A percentile compares a stretch with the other conserved stretches of the same genome.
Evolutionary conservation across 2,113 vertebrate genomes (phyloP).

Genomic region (Strix uralensis): DNA sequence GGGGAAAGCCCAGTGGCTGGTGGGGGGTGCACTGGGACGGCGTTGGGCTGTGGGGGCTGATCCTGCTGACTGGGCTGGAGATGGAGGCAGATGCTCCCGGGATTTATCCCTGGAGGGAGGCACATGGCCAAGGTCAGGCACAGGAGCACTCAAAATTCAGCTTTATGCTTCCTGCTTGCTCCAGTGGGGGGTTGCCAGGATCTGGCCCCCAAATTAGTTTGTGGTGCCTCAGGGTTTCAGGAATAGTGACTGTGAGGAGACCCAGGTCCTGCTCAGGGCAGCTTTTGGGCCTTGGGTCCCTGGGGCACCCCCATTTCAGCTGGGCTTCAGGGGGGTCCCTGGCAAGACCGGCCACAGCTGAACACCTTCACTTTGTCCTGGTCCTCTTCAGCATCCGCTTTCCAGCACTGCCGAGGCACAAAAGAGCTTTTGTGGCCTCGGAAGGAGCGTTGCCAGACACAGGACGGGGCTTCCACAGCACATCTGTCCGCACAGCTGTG

Average conservation of each 20-base stretch:
- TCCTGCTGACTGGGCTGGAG: not conserved
- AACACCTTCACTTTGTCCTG: not conserved
- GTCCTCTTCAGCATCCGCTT: not conserved
- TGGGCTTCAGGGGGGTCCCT: not conserved
- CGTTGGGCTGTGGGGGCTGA: not conserved
- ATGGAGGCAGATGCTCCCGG: rapidly evolving
- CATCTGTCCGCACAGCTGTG: slow-evolving; percentile 29
- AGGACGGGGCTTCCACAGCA: not conserved
- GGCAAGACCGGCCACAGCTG: not conserved
- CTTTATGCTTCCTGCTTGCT: rapidly evolving
- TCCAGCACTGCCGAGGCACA: not conserved
- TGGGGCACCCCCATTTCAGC: not conserved
- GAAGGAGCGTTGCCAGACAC: not conserved
- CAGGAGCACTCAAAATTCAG: not conserved
- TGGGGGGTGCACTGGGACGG: rapidly evolving
- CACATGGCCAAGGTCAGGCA: rapidly evolving
- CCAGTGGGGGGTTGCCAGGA: not conserved
- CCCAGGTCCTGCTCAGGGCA: not conserved
- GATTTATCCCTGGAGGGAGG: not conserved
- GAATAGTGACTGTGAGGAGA: rapidly evolving
- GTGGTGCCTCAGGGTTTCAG: rapidly evolving
- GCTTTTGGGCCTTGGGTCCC: not conserved
- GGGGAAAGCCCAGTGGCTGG: not conserved
- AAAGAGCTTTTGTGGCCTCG: not conserved
- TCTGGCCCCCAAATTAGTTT: not conserved